Base-by-base conservation (phyloP, 2,888 invertebrate genomes). In the Silvanus unidentatus region DNA sequence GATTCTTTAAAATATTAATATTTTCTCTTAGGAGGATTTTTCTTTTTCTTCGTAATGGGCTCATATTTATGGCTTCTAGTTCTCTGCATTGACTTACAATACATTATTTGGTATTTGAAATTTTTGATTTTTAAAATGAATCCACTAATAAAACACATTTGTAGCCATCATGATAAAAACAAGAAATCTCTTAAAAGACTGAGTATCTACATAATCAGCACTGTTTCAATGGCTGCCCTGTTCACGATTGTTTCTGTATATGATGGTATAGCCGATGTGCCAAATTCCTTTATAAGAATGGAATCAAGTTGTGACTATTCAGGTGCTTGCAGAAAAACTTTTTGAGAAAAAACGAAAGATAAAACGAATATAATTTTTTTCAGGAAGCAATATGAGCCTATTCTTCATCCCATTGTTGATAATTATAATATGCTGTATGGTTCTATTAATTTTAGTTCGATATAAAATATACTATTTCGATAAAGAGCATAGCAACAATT, bases 41-140 rank as follows among this genome's bases (percentile, higher is more conserved):
- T 67, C 40, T 60, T 66, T 45, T 58, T 66, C 13, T 62, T 58
- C 29, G 53, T 63, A 34, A 52, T 66, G n/a, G 52, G 56, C 1
- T 63, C 67, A 1, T 68, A 66, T 44, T 48, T 58, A 1, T 65
- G 66, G 65, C 44, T 68, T 28, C 50, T 53, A 10, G 57, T 62
- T 42, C 48, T 68, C 16, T 64, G 65, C 42, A 44, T 57, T 37
- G 68, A 69, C 48, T 55, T 64, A 6, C 55, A 55, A 22, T 59
- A 58, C 43, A 55, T 61, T 43, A 57, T 66, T 4, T 56, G 47
- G 66, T 66, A 57, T 57, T 60, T 27, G 36, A 14, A 45, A 45
- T 14, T 8, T 49, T n/a, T n/a, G n/a, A n/a, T n/a, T n/a, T n/a
- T n/a, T n/a, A n/a, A n/a, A n/a, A n/a, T n/a, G n/a, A n/a, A n/a